phyloP scores from a whole-genome alignment of 37 sponge, comb jelly and placozoan genomes.

The Haliclona indistincta region DNA sequence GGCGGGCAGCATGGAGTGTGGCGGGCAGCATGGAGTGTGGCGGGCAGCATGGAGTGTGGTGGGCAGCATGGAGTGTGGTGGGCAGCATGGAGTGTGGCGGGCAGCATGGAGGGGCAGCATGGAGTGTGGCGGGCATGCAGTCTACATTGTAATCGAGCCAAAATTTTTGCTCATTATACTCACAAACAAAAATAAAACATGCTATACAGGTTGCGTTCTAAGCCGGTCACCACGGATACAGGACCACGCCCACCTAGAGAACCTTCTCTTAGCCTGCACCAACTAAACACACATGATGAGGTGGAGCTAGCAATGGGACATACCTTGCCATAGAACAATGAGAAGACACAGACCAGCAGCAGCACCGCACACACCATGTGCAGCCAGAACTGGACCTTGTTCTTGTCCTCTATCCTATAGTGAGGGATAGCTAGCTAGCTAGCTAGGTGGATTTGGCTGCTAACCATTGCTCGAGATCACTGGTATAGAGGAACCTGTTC shows the following conservation, averaged over 20 bases:
- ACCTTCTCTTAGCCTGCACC: constrained; percentile 38
- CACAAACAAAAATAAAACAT: neutral
- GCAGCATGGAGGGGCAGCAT: too few relatives aligned
- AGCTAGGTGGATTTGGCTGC: neutral
- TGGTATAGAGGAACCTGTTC: constrained; percentile 80
- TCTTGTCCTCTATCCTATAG: constrained; percentile 25
- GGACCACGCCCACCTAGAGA: neutral
- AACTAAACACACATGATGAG: constrained; percentile 10
- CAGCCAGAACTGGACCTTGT: constrained; percentile 9
- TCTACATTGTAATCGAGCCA: too few relatives aligned
- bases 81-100: too few relatives aligned
- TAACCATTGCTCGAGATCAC: constrained; percentile 82
- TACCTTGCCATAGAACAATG: constrained; percentile 67
- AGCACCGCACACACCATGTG: constrained; percentile 29
- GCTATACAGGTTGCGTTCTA: constrained; percentile 10
- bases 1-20: too few relatives aligned
- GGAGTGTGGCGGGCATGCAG: too few relatives aligned
- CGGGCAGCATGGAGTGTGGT: too few relatives aligned
- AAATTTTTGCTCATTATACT: too few relatives aligned
- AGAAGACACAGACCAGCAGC: constrained; percentile 22
- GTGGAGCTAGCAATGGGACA: neutral
- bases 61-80: too few relatives aligned
- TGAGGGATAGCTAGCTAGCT: neutral
- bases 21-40: too few relatives aligned
- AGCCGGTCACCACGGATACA: constrained; percentile 9